These are phyloP conservation scores for Bombus superbus DNA, from an alignment of 1,140 invertebrate genomes.

Conservation along the genomic window DNA sequence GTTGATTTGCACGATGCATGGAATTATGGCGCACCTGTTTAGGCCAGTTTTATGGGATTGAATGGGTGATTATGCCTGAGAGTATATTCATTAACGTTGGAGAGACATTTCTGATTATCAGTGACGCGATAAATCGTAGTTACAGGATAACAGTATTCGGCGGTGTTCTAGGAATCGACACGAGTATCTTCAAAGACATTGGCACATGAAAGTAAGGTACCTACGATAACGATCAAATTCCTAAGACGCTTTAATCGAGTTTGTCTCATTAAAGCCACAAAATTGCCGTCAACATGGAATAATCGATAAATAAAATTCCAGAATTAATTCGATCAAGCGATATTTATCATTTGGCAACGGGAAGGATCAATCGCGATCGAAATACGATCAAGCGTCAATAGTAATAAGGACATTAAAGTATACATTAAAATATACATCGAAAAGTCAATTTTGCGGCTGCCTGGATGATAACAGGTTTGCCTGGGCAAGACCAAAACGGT, in stretches of 20 bases:
- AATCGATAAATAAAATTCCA: background rate
- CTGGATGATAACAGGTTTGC: slow-evolving; percentile 55
- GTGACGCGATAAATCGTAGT: no score
- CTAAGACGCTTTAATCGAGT: background rate
- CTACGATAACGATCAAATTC: background rate
- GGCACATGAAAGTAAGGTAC: no score
- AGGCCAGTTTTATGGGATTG: background rate
- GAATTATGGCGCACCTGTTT: background rate
- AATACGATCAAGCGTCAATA: background rate
- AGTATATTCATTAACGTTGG: no score
- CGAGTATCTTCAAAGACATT: no score
- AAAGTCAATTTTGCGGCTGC: slow-evolving; percentile 45
- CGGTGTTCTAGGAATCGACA: no score
- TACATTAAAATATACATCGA: slow-evolving; percentile 17
- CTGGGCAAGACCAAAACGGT: slow-evolving; percentile 25
- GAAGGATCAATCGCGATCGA: no score
- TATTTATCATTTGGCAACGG: no score
- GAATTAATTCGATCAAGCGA: background rate
- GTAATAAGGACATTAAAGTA: slow-evolving; percentile 7
- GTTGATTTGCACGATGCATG: background rate
- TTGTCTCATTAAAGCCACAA: background rate
- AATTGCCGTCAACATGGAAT: background rate
- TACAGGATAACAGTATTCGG: no score
- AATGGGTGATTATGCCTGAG: background rate
- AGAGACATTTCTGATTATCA: background rate